phyloP scores from a whole-genome alignment of 1,140 invertebrate species.

The Lordiphosa stackelbergi region DNA sequence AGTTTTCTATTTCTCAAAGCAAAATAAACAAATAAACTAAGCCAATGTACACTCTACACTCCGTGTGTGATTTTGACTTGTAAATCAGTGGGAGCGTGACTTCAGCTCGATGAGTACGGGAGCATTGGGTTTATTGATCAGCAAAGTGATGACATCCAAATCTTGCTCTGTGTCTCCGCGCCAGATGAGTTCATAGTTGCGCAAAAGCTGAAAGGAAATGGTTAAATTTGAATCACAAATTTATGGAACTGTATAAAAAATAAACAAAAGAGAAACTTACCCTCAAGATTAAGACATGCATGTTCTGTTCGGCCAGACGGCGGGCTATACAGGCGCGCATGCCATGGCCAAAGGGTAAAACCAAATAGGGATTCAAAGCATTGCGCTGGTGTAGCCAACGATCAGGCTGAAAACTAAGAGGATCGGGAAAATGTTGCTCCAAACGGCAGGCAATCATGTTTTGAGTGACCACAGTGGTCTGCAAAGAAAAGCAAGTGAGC shows the following conservation, averaged over 20 bases:
- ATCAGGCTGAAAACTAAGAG: slow-evolving; percentile 86
- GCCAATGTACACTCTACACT: background rate
- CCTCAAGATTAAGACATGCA: slow-evolving; percentile 86
- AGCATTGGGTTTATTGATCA: slow-evolving; percentile 89
- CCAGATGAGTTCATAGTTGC: slow-evolving; percentile 85
- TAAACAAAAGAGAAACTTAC: slow-evolving; percentile 78
- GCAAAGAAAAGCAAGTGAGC: slow-evolving; percentile 60
- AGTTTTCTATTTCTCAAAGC: slow-evolving; percentile 7
- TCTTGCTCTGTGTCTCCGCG: slow-evolving; percentile 76
- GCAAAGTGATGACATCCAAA: slow-evolving; percentile 82
- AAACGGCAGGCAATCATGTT: slow-evolving; percentile 88
- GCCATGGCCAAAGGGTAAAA: slow-evolving; percentile 93
- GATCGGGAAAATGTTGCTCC: slow-evolving; percentile 83
- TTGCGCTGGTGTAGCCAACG: slow-evolving; percentile 82
- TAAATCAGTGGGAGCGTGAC: slow-evolving; percentile 26
- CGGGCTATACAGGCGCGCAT: slow-evolving; percentile 91
- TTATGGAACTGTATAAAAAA: slow-evolving; percentile 6
- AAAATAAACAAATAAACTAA: background rate
- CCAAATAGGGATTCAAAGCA: slow-evolving; percentile 85
- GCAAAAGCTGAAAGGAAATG: slow-evolving; percentile 81
- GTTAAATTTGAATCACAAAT: slow-evolving; percentile 17
- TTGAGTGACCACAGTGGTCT: slow-evolving; percentile 93
- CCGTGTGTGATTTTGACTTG: slow-evolving; percentile 18
- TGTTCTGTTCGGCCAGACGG: slow-evolving; percentile 92
- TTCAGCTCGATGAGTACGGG: slow-evolving; percentile 80